Evolutionary conservation across 2,797 vertebrate genomes (phyloP), one percentile per base, ranked within the genome.

Genomic region (Mormyrus hasselquistii): DNA sequence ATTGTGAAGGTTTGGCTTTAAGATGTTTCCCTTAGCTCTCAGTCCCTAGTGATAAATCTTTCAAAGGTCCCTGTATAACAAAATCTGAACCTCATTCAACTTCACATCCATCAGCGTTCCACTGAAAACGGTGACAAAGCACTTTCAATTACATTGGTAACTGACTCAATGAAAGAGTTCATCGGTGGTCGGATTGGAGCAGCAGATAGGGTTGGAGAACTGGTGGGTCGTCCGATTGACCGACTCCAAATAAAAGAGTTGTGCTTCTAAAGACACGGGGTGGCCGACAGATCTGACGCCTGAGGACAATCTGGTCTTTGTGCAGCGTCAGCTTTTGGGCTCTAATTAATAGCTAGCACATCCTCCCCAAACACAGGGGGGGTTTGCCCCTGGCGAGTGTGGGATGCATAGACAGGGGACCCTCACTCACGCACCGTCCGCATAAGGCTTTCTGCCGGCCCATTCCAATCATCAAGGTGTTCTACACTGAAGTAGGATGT

Each of bases 51-150:
- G 96, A 97, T 97, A 97, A 97, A 97, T 97, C 96, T 98, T 95
- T 92, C 93, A 91, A 94, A 90, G 94, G 59, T 95, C 95, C 94
- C 95, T 94, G 94, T 97, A 97, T 97, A 97, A 97, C 96, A 97
- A 98, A 98, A 97, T 96, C 97, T 96, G 97, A 97, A 96, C 96
- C 95, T 95, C 97, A 97, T 97, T 97, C 96, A 96, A 96, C 95
- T 97, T 95, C 96, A 97, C 97, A 97, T 97, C 96, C 96, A 97
- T 98, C 97, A 97, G 94, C 96, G 96, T 96, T 97, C 95, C 92
- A 95, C 95, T 95, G 96, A 96, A 97, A 97, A 96, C 95, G 96
- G 97, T 96, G 96, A 97, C 96, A 97, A 97, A 97, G 95, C 96
- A 95, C 96, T 97, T 96, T 96, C 96, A 96, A 96, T 96, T 97